Percentiles rank a stretch among this genome's conserved stretches.
phyloP scores from a whole-genome alignment of 2,797 vertebrate genomes.

The Aldrovandia affinis region DNA sequence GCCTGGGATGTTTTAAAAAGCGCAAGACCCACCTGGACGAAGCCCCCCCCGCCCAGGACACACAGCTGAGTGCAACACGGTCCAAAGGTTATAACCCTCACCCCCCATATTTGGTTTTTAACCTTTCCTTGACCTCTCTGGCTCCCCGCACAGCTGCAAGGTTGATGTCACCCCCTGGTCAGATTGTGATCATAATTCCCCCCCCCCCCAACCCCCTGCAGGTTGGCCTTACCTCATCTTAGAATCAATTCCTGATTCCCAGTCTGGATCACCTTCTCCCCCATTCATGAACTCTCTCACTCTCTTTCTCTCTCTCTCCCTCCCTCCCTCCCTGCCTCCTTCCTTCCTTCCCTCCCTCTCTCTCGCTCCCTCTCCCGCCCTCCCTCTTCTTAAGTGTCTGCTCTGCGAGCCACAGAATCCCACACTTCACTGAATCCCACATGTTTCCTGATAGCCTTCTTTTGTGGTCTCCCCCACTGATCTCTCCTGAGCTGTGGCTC shows the following conservation, averaged over 20 bases:
- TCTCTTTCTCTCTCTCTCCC: slow-evolving; percentile 49
- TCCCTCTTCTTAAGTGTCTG: slow-evolving; percentile 44
- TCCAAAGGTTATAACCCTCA: slow-evolving; percentile 49
- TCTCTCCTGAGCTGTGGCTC: slow-evolving; percentile 45
- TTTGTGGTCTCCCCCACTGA: slow-evolving; percentile 67
- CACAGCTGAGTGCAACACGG: neutral
- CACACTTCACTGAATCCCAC: neutral
- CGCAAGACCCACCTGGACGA: neutral
- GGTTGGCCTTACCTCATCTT: neutral
- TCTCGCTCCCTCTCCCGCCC: slow-evolving; percentile 25
- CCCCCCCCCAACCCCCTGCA: slow-evolving; percentile 25
- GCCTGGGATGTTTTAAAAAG: slow-evolving; percentile 2
- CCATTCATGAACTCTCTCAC: slow-evolving; percentile 41
- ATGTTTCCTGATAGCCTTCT: slow-evolving; percentile 15
- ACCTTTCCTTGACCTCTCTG: neutral
- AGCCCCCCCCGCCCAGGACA: neutral
- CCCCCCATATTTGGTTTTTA: neutral
- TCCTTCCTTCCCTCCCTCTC: slow-evolving; percentile 57
- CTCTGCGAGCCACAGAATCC: neutral
- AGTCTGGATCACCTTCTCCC: slow-evolving; percentile 9
- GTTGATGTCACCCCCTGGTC: neutral
- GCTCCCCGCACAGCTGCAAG: neutral
- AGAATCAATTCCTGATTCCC: slow-evolving; percentile 13
- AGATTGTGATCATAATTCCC: neutral
- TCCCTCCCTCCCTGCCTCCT: too few species aligned